These are phyloP conservation scores for Drosophila watanabei DNA, from an alignment of 1,140 invertebrate genomes.

Conservation along the genomic window DNA sequence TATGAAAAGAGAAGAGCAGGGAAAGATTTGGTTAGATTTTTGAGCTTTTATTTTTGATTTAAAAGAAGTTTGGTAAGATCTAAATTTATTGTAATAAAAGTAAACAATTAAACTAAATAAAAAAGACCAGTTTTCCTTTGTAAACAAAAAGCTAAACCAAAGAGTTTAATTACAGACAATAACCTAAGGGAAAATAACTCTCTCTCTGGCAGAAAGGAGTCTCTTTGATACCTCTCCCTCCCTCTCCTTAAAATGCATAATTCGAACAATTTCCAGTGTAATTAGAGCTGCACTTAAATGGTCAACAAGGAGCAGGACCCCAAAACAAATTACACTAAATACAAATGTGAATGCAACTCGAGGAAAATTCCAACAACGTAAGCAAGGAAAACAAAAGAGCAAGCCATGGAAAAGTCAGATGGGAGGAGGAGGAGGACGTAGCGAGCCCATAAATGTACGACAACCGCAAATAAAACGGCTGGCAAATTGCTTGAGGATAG, in stretches of 20 bases:
- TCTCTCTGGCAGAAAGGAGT: background rate
- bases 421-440: background rate
- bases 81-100: too few relatives aligned
- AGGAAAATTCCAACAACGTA: background rate
- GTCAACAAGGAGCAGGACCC: constrained; percentile 72
- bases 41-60: background rate
- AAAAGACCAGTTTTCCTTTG: background rate
- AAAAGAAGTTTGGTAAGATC: background rate
- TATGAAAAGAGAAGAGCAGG: constrained; percentile 26
- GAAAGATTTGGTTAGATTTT: background rate
- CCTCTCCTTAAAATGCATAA: constrained; percentile 49
- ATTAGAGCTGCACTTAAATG: constrained; percentile 81
- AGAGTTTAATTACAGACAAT: constrained; percentile 20
- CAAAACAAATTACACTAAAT: constrained; percentile 74
- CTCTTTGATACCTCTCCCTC: background rate
- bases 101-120: background rate
- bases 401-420: constrained; percentile 19
- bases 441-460: constrained; percentile 70
- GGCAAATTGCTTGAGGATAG: constrained; percentile 67
- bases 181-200: too few relatives aligned
- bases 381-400: constrained; percentile 38
- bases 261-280: constrained; percentile 72
- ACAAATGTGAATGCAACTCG: constrained; percentile 40
- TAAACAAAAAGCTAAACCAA: constrained; percentile 1
- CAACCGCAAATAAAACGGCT: constrained; percentile 82